Evolutionary conservation across 2,113 vertebrate genomes (phyloP), one percentile per base, ranked within the genome.

Genomic region (Eudorcas thomsonii): DNA sequence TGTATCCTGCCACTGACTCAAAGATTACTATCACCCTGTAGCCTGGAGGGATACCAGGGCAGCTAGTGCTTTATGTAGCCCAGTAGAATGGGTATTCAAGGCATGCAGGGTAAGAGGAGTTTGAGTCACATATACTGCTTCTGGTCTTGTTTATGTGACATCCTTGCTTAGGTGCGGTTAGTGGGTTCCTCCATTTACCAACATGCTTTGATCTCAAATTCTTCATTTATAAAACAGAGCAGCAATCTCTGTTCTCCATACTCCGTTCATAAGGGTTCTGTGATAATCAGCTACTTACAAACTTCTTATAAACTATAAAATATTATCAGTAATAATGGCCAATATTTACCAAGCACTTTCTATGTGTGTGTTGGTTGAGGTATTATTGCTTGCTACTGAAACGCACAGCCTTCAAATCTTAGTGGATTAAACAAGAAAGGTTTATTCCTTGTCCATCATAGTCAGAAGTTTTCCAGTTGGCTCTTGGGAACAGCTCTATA

Each of bases 221-320:
- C 55, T 52, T 97, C 78, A 43, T 85, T 92, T 67, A 82, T 59
- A 86, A 93, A 92, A 92, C 12, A 3, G 33, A 92, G 23, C 30
- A 39, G 52, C 54, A 90, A 39, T 89, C 89, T 95, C 33, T 90
- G 25, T 57, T 93, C 36, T 89, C 19, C 25, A 78, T 50, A 80
- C 16, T 9, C 36, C 55, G 86, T 94, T 97, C 82, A 95, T 60
- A 87, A 96, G 60, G 43, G 30, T 30, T n/a, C 60, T 33, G 7
- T 89, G 71, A 91, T 48, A 23, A 85, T 85, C 88, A 92, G 45
- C 78, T 90, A 43, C 12, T 77, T 88, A 64, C 89, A 96, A 95
- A 85, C 28, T 94, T 33, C 74, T 71, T 88, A 3, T 95, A 89
- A 95, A 62, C 39, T 92, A 94, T 67, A 77, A 96, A 92, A 77